Percentiles rank a stretch among this genome's conserved stretches.
These are phyloP conservation scores for Aphis craccivora DNA, from an alignment of 1,140 invertebrate species.

Conservation along the genomic window DNA sequence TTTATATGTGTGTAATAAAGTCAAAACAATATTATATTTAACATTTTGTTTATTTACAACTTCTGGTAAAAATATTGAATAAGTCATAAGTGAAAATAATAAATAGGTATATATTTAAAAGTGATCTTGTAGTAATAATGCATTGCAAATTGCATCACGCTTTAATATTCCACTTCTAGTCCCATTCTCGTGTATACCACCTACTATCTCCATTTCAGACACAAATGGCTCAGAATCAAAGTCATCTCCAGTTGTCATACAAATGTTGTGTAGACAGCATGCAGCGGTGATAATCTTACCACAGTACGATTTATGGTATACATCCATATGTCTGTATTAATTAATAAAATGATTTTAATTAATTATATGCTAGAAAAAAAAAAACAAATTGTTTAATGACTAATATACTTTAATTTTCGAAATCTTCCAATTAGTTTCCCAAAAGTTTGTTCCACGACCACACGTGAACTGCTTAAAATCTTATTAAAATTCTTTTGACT, in stretches of 20 bases:
- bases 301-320: not conserved
- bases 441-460: not conserved
- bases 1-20: too few species aligned
- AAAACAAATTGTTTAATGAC: not conserved
- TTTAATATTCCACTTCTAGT: too few species aligned
- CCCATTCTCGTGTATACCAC: too few species aligned
- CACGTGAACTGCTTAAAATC: not conserved
- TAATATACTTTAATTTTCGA: not conserved
- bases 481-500: not conserved
- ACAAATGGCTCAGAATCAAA: not conserved
- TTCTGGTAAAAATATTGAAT: too few species aligned
- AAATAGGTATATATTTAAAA: too few species aligned
- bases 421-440: not conserved
- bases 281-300: not conserved
- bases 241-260: not conserved
- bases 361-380: too few species aligned
- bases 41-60: too few species aligned
- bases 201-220: too few species aligned
- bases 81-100: too few species aligned
- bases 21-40: too few species aligned
- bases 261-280: not conserved
- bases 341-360: not conserved
- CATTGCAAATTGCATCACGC: too few species aligned
- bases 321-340: not conserved
- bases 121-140: too few species aligned